phyloP scores from a whole-genome alignment of 2,113 vertebrate species.

The Ivindomyrus marchei region DNA sequence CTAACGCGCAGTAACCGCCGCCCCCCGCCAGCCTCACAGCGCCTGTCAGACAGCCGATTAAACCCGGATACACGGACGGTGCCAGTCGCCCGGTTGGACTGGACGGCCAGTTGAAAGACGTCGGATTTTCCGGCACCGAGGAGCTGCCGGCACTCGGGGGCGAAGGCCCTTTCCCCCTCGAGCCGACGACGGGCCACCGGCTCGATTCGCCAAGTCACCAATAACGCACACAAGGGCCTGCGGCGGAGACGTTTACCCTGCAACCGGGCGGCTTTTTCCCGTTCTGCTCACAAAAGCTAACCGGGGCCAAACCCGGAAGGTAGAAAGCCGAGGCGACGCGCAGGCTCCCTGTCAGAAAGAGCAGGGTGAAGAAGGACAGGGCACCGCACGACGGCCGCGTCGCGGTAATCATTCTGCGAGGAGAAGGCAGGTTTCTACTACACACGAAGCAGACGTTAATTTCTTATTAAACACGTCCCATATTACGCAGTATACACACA shows the following conservation, averaged over 20 bases:
- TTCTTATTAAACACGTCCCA: slow-evolving; percentile 19
- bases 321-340: slow-evolving; percentile 61
- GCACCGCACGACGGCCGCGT: background rate
- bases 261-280: slow-evolving; percentile 61
- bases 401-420: background rate
- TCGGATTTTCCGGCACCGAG: background rate
- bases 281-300: slow-evolving; percentile 75
- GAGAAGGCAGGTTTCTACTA: background rate
- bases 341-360: slow-evolving; percentile 31
- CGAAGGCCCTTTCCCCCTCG: background rate
- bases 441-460: background rate
- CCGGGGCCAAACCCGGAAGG: slow-evolving; percentile 83
- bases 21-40: background rate
- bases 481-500: background rate
- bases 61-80: background rate
- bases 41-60: background rate
- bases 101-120: background rate
- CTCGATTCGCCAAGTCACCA: background rate
- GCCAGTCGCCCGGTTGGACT: background rate
- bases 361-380: background rate
- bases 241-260: slow-evolving; percentile 60
- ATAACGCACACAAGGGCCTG: background rate
- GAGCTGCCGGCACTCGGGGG: background rate
- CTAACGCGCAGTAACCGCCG: background rate
- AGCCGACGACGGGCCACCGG: background rate